Percentiles rank a stretch among this genome's conserved stretches.
phyloP scores from a whole-genome alignment of 2,113 vertebrate species.

The Cnemophilus loriae region DNA sequence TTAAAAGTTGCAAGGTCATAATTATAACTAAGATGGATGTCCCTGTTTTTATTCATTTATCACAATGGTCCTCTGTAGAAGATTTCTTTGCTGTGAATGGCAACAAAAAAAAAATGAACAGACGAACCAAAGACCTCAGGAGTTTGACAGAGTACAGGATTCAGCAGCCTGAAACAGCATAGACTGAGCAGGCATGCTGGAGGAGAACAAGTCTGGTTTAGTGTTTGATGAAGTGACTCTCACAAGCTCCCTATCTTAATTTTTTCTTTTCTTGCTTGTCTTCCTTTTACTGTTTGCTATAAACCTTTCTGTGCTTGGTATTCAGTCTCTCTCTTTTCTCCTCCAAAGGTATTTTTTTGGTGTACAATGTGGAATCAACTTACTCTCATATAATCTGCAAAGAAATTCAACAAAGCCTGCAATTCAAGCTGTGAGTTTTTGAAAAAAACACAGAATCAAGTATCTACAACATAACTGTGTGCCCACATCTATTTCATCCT shows the following conservation, averaged over 20 bases:
- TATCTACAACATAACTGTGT: neutral
- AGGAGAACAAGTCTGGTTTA: neutral
- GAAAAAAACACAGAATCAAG: neutral
- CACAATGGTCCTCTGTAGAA: neutral
- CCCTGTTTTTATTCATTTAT: conserved; percentile 15
- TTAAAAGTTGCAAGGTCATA: conserved; percentile 45
- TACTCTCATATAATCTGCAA: neutral
- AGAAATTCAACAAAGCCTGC: neutral
- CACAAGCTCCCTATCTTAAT: neutral
- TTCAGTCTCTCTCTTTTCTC: neutral
- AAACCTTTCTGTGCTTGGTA: neutral
- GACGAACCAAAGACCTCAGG: neutral
- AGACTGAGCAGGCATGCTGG: neutral
- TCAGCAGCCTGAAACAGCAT: conserved; percentile 5
- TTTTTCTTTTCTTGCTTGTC: neutral
- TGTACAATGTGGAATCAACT: neutral
- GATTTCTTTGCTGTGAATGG: neutral
- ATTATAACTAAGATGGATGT: conserved; percentile 40
- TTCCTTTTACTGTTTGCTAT: neutral
- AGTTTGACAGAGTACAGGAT: neutral
- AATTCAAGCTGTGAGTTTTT: neutral
- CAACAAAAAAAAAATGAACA: neutral
- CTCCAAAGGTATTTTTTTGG: neutral
- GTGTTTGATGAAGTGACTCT: conserved; percentile 17
- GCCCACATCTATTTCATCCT: neutral